Evolutionary conservation across 2,888 invertebrate genomes (phyloP), one percentile per base, ranked within the genome.

Genomic region (Dicycla oo): DNA sequence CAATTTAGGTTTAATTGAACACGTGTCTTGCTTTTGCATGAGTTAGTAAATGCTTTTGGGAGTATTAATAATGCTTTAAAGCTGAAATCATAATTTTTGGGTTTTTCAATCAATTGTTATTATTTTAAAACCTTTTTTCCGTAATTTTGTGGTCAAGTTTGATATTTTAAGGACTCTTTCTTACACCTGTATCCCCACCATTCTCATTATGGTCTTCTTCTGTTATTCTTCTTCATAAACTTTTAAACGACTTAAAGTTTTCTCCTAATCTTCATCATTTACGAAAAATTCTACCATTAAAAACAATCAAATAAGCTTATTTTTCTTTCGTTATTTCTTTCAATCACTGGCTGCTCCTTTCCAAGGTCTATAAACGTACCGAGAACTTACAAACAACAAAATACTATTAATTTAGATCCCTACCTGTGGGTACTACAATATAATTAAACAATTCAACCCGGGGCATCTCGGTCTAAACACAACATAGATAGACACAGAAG

Each of bases 361-460:
- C 26, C 4, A 57, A 30, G 26, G 60, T 60, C 40, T 47, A 23
- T 43, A 62, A 53, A 34, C n/a, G 10, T 45, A 2, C 43, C 20
- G 3, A 38, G 49, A 71, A 64, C 47, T 78, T 56, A 53, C 66
- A 66, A 57, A 66, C 54, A 82, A 85, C 71, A 78, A 78, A 78
- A 72, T 81, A 73, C 67, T 64, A 73, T 82, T 78, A 81, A 84
- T 81, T 80, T 76, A 69, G 56, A 73, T 57, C 67, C 54, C 54
- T 75, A 81, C 81, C 72, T 79, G 73, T 63, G 69, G 73, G 65
- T 61, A 73, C 64, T 78, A 84, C 80, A 57, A 85, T 80, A 80
- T 86, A 84, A 86, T 84, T 86, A 80, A 80, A 80, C 82, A 75
- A 82, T 86, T 86, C 75, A 69, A 72, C 75, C 72, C 18, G 54